These are phyloP conservation scores for Tetanocera ferruginea DNA, from an alignment of 2,888 invertebrate species.

Conservation along the genomic window DNA sequence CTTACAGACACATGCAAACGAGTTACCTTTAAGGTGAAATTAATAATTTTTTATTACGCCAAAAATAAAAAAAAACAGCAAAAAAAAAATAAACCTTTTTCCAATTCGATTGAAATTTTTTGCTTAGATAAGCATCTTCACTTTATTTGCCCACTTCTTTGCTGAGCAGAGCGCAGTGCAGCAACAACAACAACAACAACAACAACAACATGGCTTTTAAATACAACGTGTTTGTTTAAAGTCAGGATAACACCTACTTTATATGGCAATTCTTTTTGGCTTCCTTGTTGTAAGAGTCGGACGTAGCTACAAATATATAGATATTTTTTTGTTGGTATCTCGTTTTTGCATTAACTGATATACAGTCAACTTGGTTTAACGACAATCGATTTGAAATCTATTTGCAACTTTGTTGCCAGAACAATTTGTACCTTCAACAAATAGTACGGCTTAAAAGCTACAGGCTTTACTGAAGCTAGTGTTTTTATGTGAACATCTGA, in stretches of 20 bases:
- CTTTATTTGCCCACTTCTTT: conserved; percentile 19
- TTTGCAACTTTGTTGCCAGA: conserved; percentile 18
- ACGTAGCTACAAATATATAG: neutral
- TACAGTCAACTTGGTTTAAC: neutral
- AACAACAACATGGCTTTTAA: conserved; percentile 8
- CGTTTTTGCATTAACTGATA: neutral
- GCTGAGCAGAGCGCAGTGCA: conserved; percentile 35
- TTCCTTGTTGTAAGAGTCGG: conserved; percentile 9
- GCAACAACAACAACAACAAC: conserved; percentile 20
- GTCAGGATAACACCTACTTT: conserved; percentile 23
- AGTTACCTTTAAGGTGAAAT: conserved; percentile 27
- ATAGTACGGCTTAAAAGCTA: neutral
- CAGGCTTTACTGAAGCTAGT: neutral
- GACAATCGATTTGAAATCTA: conserved; percentile 25
- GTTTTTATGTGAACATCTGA: neutral
- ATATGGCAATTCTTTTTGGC: conserved; percentile 11
- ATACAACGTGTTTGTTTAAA: conserved; percentile 29
- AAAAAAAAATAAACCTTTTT: conserved; percentile 2
- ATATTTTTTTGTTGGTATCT: neutral
- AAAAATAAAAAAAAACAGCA: neutral
- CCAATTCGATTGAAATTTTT: conserved; percentile 34
- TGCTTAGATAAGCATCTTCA: conserved; percentile 31
- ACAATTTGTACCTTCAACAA: conserved; percentile 1
- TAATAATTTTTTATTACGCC: conserved; percentile 33
- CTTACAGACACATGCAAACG: conserved; percentile 6